These are phyloP conservation scores for Laodelphax striatellus DNA, from an alignment of 1,140 invertebrate genomes.

Conservation along the genomic window DNA sequence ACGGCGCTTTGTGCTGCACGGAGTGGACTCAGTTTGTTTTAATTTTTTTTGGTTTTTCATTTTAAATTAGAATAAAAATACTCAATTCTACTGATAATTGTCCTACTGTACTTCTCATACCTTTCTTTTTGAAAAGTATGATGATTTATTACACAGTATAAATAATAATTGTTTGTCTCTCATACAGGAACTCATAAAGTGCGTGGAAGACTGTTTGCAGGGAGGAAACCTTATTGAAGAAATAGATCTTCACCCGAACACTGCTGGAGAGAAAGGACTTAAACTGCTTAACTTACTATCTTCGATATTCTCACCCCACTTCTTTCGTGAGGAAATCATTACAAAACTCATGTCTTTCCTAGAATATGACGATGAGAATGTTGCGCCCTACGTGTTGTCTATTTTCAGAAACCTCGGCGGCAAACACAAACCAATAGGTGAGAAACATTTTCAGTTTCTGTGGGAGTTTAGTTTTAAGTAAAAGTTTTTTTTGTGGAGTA, in stretches of 20 bases:
- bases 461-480: no score
- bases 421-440: conserved; percentile 68
- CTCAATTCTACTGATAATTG: no score
- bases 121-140: no score
- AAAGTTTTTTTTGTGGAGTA: no score
- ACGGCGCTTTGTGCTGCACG: no score
- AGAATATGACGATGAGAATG: conserved; percentile 65
- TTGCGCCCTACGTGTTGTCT: conserved; percentile 68
- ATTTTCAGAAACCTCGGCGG: conserved; percentile 80
- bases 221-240: conserved; percentile 56
- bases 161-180: no score
- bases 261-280: conserved; percentile 70
- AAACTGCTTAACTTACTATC: conserved; percentile 74
- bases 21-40: no score
- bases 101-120: no score
- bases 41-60: no score
- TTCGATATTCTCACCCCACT: conserved; percentile 85
- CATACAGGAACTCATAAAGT: conserved; percentile 48
- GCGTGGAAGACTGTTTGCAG: conserved; percentile 56
- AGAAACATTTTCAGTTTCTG: no score
- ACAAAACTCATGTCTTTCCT: conserved; percentile 67
- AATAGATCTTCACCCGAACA: conserved; percentile 61
- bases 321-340: conserved; percentile 74
- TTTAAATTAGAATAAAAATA: no score
- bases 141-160: no score